Evolutionary conservation across 2,797 vertebrate genomes (phyloP).

Genomic region (Mus caroli): DNA sequence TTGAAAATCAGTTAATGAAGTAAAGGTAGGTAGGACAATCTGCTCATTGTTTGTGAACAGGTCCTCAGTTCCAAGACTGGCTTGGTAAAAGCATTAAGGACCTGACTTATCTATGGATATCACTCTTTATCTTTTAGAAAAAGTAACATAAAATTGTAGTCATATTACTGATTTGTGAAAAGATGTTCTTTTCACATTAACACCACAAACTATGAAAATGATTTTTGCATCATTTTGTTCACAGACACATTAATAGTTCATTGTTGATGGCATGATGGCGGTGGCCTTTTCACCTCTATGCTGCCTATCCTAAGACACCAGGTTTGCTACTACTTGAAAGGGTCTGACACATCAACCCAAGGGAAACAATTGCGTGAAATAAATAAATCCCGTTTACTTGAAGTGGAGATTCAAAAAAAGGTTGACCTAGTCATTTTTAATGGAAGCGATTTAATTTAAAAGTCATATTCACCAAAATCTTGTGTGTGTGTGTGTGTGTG

Average conservation of each 20-base stretch:
- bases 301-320: not conserved
- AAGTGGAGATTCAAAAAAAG: not conserved
- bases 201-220: not conserved
- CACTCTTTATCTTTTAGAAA: not conserved
- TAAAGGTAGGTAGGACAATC: not conserved
- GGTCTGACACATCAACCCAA: not conserved
- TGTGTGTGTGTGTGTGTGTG: not conserved
- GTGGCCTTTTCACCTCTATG: not conserved
- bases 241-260: not conserved
- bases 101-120: not conserved
- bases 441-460: conserved; percentile 25
- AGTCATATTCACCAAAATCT: not conserved
- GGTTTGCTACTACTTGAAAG: not conserved
- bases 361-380: not conserved
- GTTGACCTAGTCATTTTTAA: not conserved
- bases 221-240: conserved; percentile 14
- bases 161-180: not conserved
- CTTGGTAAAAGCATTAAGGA: not conserved
- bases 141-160: not conserved
- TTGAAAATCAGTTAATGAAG: not conserved
- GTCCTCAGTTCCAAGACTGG: not conserved
- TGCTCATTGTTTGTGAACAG: not conserved
- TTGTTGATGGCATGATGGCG: not conserved
- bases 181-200: not conserved
- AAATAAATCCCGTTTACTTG: not conserved